Evolutionary conservation across 1,140 invertebrate genomes (phyloP), one percentile per base, ranked within the genome.

Genomic region (Panulirus ornatus): DNA sequence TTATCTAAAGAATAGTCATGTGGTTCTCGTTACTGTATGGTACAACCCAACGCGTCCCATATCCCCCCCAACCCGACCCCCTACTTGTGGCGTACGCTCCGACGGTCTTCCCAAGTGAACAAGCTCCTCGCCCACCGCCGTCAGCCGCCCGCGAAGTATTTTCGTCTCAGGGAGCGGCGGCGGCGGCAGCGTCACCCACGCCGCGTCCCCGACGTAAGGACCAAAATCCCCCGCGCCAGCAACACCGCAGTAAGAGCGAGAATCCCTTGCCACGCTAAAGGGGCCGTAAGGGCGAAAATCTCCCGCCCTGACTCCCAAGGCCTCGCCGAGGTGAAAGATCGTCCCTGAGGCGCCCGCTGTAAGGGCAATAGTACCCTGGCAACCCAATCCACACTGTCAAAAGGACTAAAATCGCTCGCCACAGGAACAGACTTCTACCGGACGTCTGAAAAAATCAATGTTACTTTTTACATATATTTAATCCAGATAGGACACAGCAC

Each of bases 121-220:
- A 42, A 81, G 78, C 44, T 19, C 44, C 30, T 51, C 38, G 34
- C 14, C 84, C 22, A 44, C 54, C 70, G 84, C 66, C 40, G 42
- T 73, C 40, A 85, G 71, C 84, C 84, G 84, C 84, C 73, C 71
- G 70, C 34, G 70, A 85, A 86, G 84, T 86, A 86, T 86, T 86
- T 86, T 86, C 11, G 84, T 76, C 84, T 63, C 51, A 36, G 73
- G 47, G 84, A 86, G 73, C 84, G 73, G 84, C 27, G 51, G 54
- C 70, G 84, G 73, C 73, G 54, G 83, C 66, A 73, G 51, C 30
- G 83, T 63, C 51, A 86, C 84, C 84, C 84, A 86, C 71, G 84
- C 84, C 84, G 84, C 84, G 84, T 86, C 84, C 84, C 84, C 34
- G 47, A 22, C 73, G 38, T 86, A 86, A 86, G 84, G 30, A 34